phyloP scores from a whole-genome alignment of 1,140 invertebrate genomes.

The Drosophila ambigua region DNA sequence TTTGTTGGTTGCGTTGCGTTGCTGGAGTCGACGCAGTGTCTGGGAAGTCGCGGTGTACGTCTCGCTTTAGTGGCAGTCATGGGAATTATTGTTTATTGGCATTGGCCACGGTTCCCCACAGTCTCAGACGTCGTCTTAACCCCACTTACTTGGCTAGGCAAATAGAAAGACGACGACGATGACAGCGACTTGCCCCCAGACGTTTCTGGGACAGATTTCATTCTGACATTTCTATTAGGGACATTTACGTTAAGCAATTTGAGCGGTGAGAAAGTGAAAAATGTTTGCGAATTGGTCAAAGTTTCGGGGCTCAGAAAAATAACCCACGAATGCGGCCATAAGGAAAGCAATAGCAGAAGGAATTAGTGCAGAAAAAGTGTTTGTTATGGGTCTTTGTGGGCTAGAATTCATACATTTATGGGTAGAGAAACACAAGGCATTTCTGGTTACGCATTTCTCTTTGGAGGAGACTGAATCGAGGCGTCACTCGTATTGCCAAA shows the following conservation, averaged over 20 bases:
- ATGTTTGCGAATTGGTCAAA: no score
- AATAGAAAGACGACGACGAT: slow-evolving; percentile 48
- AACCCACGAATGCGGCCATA: neutral
- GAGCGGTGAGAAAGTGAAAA: slow-evolving; percentile 34
- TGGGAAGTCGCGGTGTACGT: slow-evolving; percentile 73
- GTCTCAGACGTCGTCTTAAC: slow-evolving; percentile 43
- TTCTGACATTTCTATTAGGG: slow-evolving; percentile 56
- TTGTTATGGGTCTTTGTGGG: no score
- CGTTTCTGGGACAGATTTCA: slow-evolving; percentile 54
- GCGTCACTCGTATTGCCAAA: slow-evolving; percentile 3
- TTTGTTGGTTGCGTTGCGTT: neutral
- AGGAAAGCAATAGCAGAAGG: neutral
- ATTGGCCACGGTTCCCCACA: slow-evolving; percentile 72
- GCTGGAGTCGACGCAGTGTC: slow-evolving; percentile 63
- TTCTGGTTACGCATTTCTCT: no score
- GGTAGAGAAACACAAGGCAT: no score
- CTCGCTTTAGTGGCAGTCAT: slow-evolving; percentile 77
- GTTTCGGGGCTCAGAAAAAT: neutral
- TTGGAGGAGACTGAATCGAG: no score
- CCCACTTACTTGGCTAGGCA: slow-evolving; percentile 39
- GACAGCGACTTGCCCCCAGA: slow-evolving; percentile 3
- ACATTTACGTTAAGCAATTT: slow-evolving; percentile 25
- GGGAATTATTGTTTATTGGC: slow-evolving; percentile 82
- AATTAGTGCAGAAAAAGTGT: no score
- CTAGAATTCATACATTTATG: no score